These are phyloP conservation scores for Melanargia galathea DNA, from an alignment of 2,888 invertebrate species.

Conservation along the genomic window DNA sequence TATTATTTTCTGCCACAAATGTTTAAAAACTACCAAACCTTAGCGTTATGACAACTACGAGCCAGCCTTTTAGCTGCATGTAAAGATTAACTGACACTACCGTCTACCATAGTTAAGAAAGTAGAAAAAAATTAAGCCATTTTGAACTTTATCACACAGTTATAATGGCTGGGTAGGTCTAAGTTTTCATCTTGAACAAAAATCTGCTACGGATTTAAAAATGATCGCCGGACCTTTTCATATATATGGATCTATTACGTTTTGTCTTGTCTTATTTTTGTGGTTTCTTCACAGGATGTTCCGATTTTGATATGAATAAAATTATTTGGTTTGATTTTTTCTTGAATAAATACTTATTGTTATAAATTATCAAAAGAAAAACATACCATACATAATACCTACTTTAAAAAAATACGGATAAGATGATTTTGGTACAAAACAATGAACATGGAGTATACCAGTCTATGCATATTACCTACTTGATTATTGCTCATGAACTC, in stretches of 20 bases:
- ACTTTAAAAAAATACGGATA: no score
- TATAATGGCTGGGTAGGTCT: constrained; percentile 42
- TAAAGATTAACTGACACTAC: constrained; percentile 45
- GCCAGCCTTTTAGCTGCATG: constrained; percentile 34
- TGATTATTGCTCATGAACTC: no score
- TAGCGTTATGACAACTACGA: constrained; percentile 23
- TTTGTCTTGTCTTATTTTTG: constrained; percentile 62
- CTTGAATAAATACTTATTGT: neutral
- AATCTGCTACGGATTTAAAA: constrained; percentile 43
- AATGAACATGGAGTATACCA: no score
- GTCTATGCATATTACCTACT: no score
- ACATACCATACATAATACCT: no score
- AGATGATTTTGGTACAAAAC: no score
- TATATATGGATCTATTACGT: constrained; percentile 74
- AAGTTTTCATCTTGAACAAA: constrained; percentile 34
- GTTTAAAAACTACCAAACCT: constrained; percentile 6
- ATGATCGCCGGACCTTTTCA: constrained; percentile 60
- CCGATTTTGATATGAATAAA: neutral
- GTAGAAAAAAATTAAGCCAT: constrained; percentile 31
- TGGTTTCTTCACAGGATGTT: constrained; percentile 54
- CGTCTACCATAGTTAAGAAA: neutral
- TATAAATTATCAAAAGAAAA: neutral
- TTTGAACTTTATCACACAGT: constrained; percentile 47
- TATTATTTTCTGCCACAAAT: no score
- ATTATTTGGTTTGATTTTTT: neutral